Evolutionary conservation across 2,888 invertebrate species (phyloP), one percentile per base, ranked within the genome.

Genomic region (Oconnorella tubifera): DNA sequence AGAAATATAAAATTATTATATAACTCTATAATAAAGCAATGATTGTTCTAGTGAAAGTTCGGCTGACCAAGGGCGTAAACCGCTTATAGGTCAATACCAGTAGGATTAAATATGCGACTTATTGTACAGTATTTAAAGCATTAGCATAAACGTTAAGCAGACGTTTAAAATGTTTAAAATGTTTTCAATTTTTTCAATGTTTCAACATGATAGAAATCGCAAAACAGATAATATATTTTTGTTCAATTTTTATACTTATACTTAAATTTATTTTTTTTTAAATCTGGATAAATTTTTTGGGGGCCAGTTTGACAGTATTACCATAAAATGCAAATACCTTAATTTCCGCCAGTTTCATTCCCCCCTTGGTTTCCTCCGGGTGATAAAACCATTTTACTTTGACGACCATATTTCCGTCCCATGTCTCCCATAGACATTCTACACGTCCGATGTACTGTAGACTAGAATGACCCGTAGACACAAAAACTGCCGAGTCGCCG

Each of bases 301-400:
- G 10, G 55, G 25, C 10, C 10, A 10, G 25, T 23, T n/a, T n/a
- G n/a, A n/a, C n/a, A n/a, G n/a, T n/a, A n/a, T n/a, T n/a, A n/a
- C 31, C 14, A 60, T 29, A 56, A 60, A 27, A 6, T 4, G 10
- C 29, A 60, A 28, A 55, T 69, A 82, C 83, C 79, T 89, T 88
- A 63, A 92, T 85, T 73, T 87, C 87, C 59, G 78, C 76, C 19
- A 83, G 73, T 62, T 79, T 76, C 62, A 85, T 84, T 61, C 82
- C 82, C 27, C 90, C 90, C 49, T 87, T 86, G 0, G 94, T 93
- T 83, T 96, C 96, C 83, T 95, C 95, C 0, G 95, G 95, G 83
- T 95, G 95, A 84, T 96, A 96, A 84, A 93, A 96, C 96, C 96
- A 96, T 78, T 90, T 89, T 59, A 96, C 95, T 73, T 89, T 89